phyloP scores from a whole-genome alignment of 2,888 invertebrate species.

The Lasioglossum zephyrum region DNA sequence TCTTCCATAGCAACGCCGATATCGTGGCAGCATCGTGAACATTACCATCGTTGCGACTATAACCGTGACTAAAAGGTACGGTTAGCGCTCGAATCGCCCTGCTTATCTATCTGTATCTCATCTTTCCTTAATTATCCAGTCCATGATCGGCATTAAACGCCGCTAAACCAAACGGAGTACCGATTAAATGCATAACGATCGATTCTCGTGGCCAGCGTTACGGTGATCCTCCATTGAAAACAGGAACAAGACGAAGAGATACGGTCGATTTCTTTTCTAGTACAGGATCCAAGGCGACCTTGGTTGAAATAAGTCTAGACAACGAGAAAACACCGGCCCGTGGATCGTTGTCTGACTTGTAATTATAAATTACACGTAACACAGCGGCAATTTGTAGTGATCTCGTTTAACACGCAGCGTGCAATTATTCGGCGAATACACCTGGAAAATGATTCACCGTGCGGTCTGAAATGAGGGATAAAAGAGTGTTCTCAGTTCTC shows the following conservation, averaged over 20 bases:
- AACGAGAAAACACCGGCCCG: constrained; percentile 3
- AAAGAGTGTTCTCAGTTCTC: constrained; percentile 11
- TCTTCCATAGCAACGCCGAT: not conserved
- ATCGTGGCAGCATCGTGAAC: not conserved
- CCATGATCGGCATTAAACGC: constrained; percentile 17
- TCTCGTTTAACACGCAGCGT: not conserved
- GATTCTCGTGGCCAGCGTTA: not conserved
- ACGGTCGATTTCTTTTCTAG: constrained; percentile 7
- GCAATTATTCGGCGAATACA: constrained; percentile 43
- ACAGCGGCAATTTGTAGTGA: constrained; percentile 40
- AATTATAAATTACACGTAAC: constrained; percentile 53
- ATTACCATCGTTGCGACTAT: not conserved
- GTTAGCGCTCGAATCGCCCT: constrained; percentile 10
- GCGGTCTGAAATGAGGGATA: constrained; percentile 41
- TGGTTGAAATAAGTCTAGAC: constrained; percentile 11
- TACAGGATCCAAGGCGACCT: constrained; percentile 3
- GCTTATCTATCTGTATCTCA: constrained; percentile 27
- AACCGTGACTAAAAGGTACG: constrained; percentile 14
- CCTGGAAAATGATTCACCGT: constrained; percentile 36
- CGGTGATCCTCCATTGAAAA: not conserved
- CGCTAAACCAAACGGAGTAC: constrained; percentile 1
- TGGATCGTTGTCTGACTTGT: constrained; percentile 23
- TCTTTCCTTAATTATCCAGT: not conserved
- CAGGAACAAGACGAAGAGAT: not conserved
- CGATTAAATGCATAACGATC: not conserved